These are phyloP conservation scores for Belonocnema kinseyi DNA, from an alignment of 1,140 invertebrate genomes.

Conservation along the genomic window DNA sequence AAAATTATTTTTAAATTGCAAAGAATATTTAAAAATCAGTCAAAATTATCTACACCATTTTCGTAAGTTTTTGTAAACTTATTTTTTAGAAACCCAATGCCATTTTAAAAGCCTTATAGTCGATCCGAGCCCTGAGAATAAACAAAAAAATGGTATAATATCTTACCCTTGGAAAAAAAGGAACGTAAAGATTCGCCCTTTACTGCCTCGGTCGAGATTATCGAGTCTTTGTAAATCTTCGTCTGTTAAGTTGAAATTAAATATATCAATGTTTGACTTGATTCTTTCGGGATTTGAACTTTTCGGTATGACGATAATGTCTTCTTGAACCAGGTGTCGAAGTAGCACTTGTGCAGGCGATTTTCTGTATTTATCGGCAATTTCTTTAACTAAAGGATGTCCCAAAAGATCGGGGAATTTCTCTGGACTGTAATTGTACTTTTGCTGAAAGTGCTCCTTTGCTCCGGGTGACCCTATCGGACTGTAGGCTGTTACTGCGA, in stretches of 20 bases:
- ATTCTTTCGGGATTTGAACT: conserved; percentile 85
- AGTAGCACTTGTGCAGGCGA: conserved; percentile 83
- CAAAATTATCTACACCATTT: too few species aligned
- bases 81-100: background rate
- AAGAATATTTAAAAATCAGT: too few species aligned
- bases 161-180: conserved; percentile 77
- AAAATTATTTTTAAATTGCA: background rate
- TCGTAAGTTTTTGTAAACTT: background rate
- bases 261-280: conserved; percentile 79
- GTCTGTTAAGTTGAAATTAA: conserved; percentile 77
- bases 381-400: conserved; percentile 80
- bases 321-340: conserved; percentile 84
- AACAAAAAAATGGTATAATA: conserved; percentile 14
- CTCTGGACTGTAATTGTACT: conserved; percentile 75
- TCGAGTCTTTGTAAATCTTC: conserved; percentile 76
- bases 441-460: conserved; percentile 68
- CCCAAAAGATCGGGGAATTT: conserved; percentile 83
- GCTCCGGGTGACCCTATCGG: conserved; percentile 85
- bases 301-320: conserved; percentile 89
- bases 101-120: too few species aligned
- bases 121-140: background rate
- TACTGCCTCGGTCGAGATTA: conserved; percentile 74
- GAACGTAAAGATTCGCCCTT: conserved; percentile 78
- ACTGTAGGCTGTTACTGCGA: conserved; percentile 88
- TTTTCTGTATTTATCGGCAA: conserved; percentile 83